Evolutionary conservation across 1,140 invertebrate species (phyloP), one percentile per base, ranked within the genome.

Genomic region (Drosophila repletoides): DNA sequence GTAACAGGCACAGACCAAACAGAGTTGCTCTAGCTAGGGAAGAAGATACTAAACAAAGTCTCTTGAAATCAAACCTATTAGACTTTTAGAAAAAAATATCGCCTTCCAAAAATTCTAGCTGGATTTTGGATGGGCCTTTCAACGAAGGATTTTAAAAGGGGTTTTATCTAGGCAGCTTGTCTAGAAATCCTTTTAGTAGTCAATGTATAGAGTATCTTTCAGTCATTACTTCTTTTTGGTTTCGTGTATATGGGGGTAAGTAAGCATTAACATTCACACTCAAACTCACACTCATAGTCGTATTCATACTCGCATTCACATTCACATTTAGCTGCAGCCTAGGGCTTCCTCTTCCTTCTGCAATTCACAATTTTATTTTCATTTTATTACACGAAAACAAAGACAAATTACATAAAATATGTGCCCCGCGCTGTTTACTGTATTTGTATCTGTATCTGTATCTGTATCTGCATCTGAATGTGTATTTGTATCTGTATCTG

Each of bases 401-500:
- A 88, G 83, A 88, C 83, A 88, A 88, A 88, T 88, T 88, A 88
- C 83, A 84, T 88, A 76, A 88, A 88, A 88, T 88, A 88, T 87
- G 77, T 46, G 41, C 52, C 40, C 51, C 29, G 51, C 31, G 19
- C 34, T 41, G 59, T 33, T 43, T 22, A n/a, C 19, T 38, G 43
- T 40, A 15, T 5, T 9, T 43, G 22, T n/a, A 38, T 70, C 52
- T 59, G 41, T 67, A 49, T 49, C 45, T 56, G 28, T 24, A 28
- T 53, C 31, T 12, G 15, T 15, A 24, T 19, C 28, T 49, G 51
- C 41, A 45, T 38, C 49, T 17, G 26, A 33, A 33, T 15, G 12
- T 43, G 21, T 53, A n/a, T n/a, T n/a, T n/a, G n/a, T n/a, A 31
- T 67, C 48, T 41, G 41, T 65, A 34, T 41, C 31, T 49, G 15